These are phyloP conservation scores for Portevinia maculata DNA, from an alignment of 2,888 invertebrate genomes.

Conservation along the genomic window DNA sequence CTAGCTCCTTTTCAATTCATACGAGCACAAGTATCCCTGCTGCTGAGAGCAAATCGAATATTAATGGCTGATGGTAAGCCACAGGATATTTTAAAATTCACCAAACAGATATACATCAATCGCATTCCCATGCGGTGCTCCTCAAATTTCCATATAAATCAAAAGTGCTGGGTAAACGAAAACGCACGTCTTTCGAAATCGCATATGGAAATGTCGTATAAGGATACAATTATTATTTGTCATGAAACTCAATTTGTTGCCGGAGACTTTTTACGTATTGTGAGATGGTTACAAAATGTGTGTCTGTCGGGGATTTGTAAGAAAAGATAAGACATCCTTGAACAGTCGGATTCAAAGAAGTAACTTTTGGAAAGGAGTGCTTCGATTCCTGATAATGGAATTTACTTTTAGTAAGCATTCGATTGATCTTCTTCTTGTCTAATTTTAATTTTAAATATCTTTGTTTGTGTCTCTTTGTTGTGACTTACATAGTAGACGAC, in stretches of 20 bases:
- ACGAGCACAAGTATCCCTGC: constrained; percentile 18
- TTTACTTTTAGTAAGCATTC: not conserved
- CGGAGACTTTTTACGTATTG: constrained; percentile 22
- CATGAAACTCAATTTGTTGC: constrained; percentile 60
- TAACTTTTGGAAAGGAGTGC: constrained; percentile 6
- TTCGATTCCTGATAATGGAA: constrained; percentile 27
- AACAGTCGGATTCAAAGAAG: constrained; percentile 17
- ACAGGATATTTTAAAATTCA: constrained; percentile 73
- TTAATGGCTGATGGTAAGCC: constrained; percentile 56
- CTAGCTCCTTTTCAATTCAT: constrained; percentile 17
- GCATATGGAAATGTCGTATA: constrained; percentile 42
- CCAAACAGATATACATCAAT: constrained; percentile 61
- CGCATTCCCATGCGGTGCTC: constrained; percentile 66
- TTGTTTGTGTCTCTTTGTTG: too few relatives aligned
- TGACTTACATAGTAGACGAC: too few relatives aligned
- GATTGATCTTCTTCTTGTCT: not conserved
- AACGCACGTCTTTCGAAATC: constrained; percentile 29
- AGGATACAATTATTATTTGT: constrained; percentile 57
- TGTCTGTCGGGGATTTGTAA: constrained; percentile 1
- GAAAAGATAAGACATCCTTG: not conserved
- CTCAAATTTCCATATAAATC: constrained; percentile 74
- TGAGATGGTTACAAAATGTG: constrained; percentile 38
- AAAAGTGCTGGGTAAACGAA: constrained; percentile 23
- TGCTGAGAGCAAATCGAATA: constrained; percentile 59
- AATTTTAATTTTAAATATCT: too few relatives aligned